Base-by-base conservation (phyloP, 2,113 vertebrate genomes). In the Hystrix brachyura region DNA sequence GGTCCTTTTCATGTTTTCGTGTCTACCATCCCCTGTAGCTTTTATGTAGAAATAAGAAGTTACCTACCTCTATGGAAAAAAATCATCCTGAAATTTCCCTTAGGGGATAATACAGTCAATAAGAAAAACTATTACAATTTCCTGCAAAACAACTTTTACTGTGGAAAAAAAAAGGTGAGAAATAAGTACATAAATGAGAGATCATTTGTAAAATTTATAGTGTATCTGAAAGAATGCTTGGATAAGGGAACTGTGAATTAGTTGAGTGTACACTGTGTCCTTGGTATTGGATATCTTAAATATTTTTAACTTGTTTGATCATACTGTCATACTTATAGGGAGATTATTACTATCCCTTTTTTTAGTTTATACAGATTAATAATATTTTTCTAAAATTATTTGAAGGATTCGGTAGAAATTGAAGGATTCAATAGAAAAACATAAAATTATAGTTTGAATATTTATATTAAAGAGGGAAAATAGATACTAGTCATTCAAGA, bases 21-120 rank as follows among this genome's bases (percentile, higher is more conserved):
- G 38, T 94, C 94, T 84, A 93, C 74, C 60, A 10, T 87, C n/a
- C 87, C 29, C 67, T 82, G 8, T 86, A 86, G 79, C 32, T 95
- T 91, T 97, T 89, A 4, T 60, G 1, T 92, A 80, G 60, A 96
- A 74, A 60, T 92, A 69, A 90, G 38, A 93, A 92, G 38, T 87
- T 71, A 76, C 23, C 55, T 93, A 69, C n/a, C 29, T 64, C 19
- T 80, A 7, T 78, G 69, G 46, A 10, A 87, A 93, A 81, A 88
- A 93, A 29, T 53, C 23, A 76, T 29, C 83, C 21, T 64, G 64
- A 81, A 59, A 94, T 96, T 91, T 96, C 76, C 72, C 60, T 81
- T 64, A 92, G 34, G 83, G 27, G 5, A 71, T 17, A 72, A 55
- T 93, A 21, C 82, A 32, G 53, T 78, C 19, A 92, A 43, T 87